Conservation (phyloP, 2,113 vertebrate species). For the Steatornis caripensis region DNA sequence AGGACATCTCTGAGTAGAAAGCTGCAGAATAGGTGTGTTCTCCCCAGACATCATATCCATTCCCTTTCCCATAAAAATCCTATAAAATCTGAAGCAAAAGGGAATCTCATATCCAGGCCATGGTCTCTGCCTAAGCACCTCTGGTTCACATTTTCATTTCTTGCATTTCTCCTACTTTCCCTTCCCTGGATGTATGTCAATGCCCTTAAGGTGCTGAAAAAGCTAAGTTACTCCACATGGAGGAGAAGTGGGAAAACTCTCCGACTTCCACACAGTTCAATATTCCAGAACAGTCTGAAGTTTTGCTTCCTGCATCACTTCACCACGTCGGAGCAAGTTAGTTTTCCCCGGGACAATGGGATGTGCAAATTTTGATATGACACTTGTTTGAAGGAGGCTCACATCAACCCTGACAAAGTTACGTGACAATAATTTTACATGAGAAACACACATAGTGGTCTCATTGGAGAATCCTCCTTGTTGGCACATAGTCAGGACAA, state of each 20-base stretch:
- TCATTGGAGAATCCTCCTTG: not conserved
- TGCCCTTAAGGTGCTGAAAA: conserved; percentile 56
- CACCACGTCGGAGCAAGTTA: not conserved
- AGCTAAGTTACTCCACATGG: conserved; percentile 38
- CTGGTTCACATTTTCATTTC: conserved; percentile 45
- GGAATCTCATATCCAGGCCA: not conserved
- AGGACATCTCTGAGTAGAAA: not conserved
- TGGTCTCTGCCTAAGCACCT: not conserved
- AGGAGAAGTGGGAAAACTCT: conserved; percentile 1
- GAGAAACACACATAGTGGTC: not conserved
- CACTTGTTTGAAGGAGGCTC: not conserved
- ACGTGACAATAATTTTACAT: not conserved
- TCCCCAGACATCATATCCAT: not conserved
- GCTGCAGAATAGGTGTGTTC: not conserved
- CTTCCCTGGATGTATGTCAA: conserved; percentile 24
- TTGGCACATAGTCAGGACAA: not conserved
- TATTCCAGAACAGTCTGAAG: not conserved
- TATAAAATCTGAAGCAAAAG: not conserved
- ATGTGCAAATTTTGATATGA: not conserved
- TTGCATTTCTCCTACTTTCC: conserved; percentile 18
- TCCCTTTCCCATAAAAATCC: not conserved
- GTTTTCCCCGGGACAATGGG: not conserved
- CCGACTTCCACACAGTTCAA: not conserved
- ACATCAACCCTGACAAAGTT: not conserved
- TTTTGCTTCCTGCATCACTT: conserved; percentile 14